phyloP scores from a whole-genome alignment of 2,113 vertebrate species.

The Mellivora capensis region DNA sequence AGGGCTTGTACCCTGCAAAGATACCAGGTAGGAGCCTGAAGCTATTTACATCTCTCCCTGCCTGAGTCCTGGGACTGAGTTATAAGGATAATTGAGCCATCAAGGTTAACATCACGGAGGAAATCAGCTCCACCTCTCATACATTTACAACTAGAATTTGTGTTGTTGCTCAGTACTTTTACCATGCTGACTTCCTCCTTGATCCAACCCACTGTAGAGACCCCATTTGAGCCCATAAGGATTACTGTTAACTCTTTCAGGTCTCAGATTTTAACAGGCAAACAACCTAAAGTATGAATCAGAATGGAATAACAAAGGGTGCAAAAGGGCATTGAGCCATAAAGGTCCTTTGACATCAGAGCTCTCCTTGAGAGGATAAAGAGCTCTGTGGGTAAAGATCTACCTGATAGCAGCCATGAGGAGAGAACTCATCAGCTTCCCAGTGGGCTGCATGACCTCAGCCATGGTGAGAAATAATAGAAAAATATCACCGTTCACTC shows the following conservation, averaged over 20 bases:
- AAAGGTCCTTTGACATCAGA: background rate
- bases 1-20: background rate
- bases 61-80: background rate
- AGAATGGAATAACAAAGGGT: background rate
- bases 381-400: background rate
- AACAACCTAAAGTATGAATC: background rate
- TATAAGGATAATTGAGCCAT: background rate
- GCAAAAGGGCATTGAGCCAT: background rate
- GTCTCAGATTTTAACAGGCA: background rate
- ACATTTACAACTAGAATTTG: background rate
- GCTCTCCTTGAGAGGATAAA: background rate
- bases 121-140: background rate
- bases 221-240: background rate
- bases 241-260: background rate
- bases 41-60: background rate
- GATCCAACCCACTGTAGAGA: background rate
- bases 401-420: background rate
- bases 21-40: background rate
- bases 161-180: background rate
- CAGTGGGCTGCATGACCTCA: background rate
- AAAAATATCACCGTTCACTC: background rate
- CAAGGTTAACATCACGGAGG: background rate
- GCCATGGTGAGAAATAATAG: background rate
- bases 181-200: background rate
- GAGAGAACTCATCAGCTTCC: background rate